phyloP scores from a whole-genome alignment of 2,113 vertebrate species.

The Platichthys stellatus region DNA sequence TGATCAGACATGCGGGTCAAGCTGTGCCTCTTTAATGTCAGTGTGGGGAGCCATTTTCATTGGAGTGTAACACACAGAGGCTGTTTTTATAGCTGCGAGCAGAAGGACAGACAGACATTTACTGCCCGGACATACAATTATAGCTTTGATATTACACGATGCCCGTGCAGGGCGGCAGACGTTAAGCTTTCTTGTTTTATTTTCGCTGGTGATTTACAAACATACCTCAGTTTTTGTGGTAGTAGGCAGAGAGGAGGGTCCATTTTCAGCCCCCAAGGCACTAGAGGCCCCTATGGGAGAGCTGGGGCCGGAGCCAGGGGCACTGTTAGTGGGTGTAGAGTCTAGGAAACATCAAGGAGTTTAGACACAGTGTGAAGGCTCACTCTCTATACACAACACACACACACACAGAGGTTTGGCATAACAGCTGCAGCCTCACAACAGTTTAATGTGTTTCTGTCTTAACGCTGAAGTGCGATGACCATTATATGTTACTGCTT shows the following conservation, averaged over 20 bases:
- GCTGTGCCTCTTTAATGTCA: constrained; percentile 68
- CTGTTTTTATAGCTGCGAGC: constrained; percentile 72
- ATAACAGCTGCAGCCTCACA: constrained; percentile 46
- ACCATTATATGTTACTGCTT: constrained; percentile 22
- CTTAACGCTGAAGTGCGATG: constrained; percentile 28
- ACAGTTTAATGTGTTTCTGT: constrained; percentile 49
- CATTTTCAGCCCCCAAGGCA: constrained; percentile 90
- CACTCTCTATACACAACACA: constrained; percentile 20
- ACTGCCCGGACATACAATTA: constrained; percentile 20
- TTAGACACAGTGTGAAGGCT: constrained; percentile 41
- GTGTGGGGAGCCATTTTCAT: constrained; percentile 63
- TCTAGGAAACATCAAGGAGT: constrained; percentile 81
- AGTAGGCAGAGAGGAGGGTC: constrained; percentile 87
- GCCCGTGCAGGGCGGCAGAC: constrained; percentile 3
- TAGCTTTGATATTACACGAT: constrained; percentile 31
- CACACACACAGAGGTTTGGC: constrained; percentile 31
- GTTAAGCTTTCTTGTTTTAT: neutral
- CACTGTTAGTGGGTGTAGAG: constrained; percentile 91
- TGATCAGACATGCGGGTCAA: constrained; percentile 51
- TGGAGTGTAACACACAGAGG: constrained; percentile 61
- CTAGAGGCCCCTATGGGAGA: constrained; percentile 93
- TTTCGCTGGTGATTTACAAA: constrained; percentile 29
- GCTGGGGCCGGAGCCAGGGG: constrained; percentile 94
- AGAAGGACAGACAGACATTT: constrained; percentile 33
- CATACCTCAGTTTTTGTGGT: constrained; percentile 92